A percentile compares a stretch with the other conserved stretches of the same genome.
These are phyloP conservation scores for Chrosomus eos DNA, from an alignment of 2,797 vertebrate species.

Conservation along the genomic window DNA sequence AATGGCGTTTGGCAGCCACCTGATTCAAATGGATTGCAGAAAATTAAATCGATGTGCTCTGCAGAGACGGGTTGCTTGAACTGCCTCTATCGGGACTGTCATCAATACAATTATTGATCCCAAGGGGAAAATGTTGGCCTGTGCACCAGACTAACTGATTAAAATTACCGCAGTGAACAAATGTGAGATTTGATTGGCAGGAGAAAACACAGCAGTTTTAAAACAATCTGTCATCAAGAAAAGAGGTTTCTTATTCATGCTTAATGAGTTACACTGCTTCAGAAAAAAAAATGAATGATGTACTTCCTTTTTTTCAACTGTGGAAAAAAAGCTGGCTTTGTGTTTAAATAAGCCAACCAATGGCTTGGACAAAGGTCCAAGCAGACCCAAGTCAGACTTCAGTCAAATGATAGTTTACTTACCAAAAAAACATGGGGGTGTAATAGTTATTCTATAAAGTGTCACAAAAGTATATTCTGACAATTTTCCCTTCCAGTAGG, in stretches of 20 bases:
- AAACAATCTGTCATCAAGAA: constrained; percentile 71
- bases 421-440: not conserved
- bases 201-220: constrained; percentile 67
- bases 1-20: constrained; percentile 53
- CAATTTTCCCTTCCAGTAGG: not conserved
- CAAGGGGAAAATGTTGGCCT: constrained; percentile 51
- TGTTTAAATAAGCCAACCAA: not conserved
- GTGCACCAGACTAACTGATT: constrained; percentile 56
- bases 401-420: not conserved
- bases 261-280: constrained; percentile 51
- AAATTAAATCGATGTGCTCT: constrained; percentile 62
- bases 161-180: constrained; percentile 57
- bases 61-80: constrained; percentile 55
- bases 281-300: not conserved
- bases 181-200: constrained; percentile 56
- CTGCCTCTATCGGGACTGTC: constrained; percentile 59
- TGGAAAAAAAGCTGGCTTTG: not conserved
- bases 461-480: not conserved
- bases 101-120: constrained; percentile 67
- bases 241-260: constrained; percentile 52
- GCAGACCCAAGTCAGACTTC: not conserved
- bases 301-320: not conserved
- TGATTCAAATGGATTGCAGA: constrained; percentile 56
- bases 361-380: not conserved
- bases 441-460: not conserved